Base-by-base conservation (phyloP, 2,797 vertebrate genomes). In the Pseudocheirus occidentalis region DNA sequence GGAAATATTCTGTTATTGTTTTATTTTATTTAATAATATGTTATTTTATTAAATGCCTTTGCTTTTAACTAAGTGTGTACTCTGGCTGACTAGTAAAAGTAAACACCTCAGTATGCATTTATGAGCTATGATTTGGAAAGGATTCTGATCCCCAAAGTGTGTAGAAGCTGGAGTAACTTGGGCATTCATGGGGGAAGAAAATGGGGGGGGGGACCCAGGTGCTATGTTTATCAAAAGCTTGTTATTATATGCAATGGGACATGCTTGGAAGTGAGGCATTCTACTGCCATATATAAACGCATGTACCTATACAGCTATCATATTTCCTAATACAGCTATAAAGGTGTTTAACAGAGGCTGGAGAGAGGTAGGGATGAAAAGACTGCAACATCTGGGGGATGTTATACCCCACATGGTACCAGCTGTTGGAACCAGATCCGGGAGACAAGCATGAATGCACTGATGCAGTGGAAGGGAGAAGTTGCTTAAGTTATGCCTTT, bases 41-140 rank as follows among this genome's bases (percentile, higher is more conserved):
- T 87, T 87, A 87, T 87, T 87, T 87, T 46, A 87, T 87, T 50
- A 87, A 87, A 87, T 87, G 40, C 40, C 73, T 87, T 87, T 87
- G 73, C 73, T 87, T 87, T 87, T 24, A 87, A 87, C 73, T 50
- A 50, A 87, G 73, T 27, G 9, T 87, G 24, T 87, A 40, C 40
- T 87, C 73, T 87, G 73, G 40, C 73, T 87, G 73, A 50, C 40
- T 87, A 50, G 73, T 87, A 87, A 87, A 81, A 46, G 21, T 81
- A 81, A 81, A 46, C 40, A 46, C 21, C 18, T 81, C 40, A 81
- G 40, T 11, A 46, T 46, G 40, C n/a, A 46, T 21, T 81, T 81
- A 12, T 24, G 73, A 46, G 73, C 73, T 81, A 81, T 81, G 73
- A 87, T 87, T 87, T 87, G 73, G 40, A 87, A 87, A 50, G 73